These are phyloP conservation scores for Montipora capitata DNA, from an alignment of 92 coral and sea anemone genomes.

Conservation along the genomic window DNA sequence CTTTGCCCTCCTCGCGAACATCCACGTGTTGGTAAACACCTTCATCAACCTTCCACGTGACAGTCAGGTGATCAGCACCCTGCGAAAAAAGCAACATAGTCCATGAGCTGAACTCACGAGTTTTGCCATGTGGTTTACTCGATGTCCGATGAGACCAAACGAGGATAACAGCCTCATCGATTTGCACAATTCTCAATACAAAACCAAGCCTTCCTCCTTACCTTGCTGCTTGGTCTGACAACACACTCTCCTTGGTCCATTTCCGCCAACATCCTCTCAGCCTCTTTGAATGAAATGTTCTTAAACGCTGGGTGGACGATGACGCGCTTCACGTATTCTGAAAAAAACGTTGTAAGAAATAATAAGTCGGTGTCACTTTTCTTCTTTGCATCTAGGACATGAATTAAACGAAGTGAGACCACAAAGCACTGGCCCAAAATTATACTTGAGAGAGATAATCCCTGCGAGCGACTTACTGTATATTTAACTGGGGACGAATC, in stretches of 20 bases:
- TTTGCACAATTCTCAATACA: too few species aligned
- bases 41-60: slow-evolving; percentile 98
- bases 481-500: too few species aligned
- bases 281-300: slow-evolving; percentile 96
- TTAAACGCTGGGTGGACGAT: slow-evolving; percentile 97
- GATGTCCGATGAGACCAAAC: too few species aligned
- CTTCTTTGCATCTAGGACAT: too few species aligned
- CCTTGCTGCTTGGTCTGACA: slow-evolving; percentile 99
- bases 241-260: slow-evolving; percentile 99
- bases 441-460: too few species aligned
- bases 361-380: too few species aligned
- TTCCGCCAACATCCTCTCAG: slow-evolving; percentile 89
- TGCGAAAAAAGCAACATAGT: not conserved
- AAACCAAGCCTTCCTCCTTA: not conserved
- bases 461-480: too few species aligned
- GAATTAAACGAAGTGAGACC: too few species aligned
- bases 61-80: slow-evolving; percentile 98
- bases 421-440: too few species aligned
- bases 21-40: slow-evolving; percentile 96
- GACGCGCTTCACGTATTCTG: slow-evolving; percentile 96
- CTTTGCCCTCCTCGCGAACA: slow-evolving; percentile 96
- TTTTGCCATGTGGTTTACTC: too few species aligned
- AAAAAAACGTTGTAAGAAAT: slow-evolving; percentile 8
- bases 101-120: too few species aligned
- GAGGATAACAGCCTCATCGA: too few species aligned